Evolutionary conservation across 2,113 vertebrate genomes (phyloP), one percentile per base, ranked within the genome.

Genomic region (Parus major): DNA sequence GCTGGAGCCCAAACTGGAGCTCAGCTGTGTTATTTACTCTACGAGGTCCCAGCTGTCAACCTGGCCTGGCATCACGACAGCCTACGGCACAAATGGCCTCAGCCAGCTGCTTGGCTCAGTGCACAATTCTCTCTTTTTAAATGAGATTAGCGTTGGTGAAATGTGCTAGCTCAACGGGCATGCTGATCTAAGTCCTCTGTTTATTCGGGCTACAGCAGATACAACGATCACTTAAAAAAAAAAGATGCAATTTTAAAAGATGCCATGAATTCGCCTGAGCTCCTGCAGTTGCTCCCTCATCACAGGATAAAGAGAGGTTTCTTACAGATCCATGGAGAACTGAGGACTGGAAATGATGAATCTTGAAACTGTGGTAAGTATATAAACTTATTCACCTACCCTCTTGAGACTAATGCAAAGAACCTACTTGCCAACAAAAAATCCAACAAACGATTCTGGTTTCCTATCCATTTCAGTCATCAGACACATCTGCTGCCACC

Each of bases 21-120:
- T 95, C 95, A 92, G 79, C 86, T 94, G 87, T 83, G 60, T 35
- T 63, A 71, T 88, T 77, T 49, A 86, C 76, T 59, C 71, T 15
- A 3, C 0, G 8, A 93, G 36, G 69, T 91, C 96, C 80, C 96
- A 95, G 94, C 95, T 97, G 95, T 84, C 94, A 94, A 97, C 94
- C 92, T 93, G 94, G 88, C 60, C 94, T 93, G 92, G 91, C 88
- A 94, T 23, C 29, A 5, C 1, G 29, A 88, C 76, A 68, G 91
- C 94, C 89, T 12, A 10, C 12, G 11, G 89, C 21, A 16, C 65
- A 78, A 92, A 91, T 55, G 86, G 81, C 86, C 95, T 85, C 27
- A 64, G 83, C 86, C 96, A 96, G 95, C 93, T 95, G 87, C 91
- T 85, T 93, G 86, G 90, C 66, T 94, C 46, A 17, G 17, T 1